Evolutionary conservation across 2,113 vertebrate species (phyloP).

Genomic region (Pelmatolapia mariae): DNA sequence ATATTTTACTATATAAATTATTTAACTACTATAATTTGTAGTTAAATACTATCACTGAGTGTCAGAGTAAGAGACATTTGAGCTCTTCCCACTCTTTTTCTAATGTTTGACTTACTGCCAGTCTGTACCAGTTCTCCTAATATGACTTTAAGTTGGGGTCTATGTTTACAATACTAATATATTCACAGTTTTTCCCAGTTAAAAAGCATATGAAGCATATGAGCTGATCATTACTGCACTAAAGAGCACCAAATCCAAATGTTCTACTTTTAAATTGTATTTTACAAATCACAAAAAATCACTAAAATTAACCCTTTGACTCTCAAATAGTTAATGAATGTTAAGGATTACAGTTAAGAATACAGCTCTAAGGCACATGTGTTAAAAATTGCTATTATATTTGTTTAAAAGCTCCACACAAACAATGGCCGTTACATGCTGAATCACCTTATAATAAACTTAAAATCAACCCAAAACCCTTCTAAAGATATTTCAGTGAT

Average conservation of each 20-base stretch:
- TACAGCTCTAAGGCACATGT: background rate
- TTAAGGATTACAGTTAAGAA: background rate
- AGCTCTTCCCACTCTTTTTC: rapidly evolving
- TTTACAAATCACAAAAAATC: background rate
- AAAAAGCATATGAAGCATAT: background rate
- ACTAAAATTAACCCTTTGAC: background rate
- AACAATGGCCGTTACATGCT: background rate
- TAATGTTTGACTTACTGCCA: background rate
- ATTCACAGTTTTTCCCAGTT: background rate
- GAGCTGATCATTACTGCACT: background rate
- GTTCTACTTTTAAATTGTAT: background rate
- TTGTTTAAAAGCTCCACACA: background rate
- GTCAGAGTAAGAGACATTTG: rapidly evolving
- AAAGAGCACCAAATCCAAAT: background rate
- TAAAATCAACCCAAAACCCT: background rate
- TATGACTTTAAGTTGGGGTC: background rate
- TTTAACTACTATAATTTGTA: rapidly evolving
- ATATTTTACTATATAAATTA: too few relatives aligned
- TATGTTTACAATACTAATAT: rapidly evolving
- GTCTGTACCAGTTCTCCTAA: background rate
- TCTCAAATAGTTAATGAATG: background rate
- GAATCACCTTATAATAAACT: background rate
- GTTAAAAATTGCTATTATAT: background rate
- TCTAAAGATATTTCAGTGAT: background rate
- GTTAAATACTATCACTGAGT: background rate